Percentiles rank a stretch among this genome's conserved stretches.
Conservation (phyloP, 2,113 vertebrate species). For the Anhinga rufa region DNA sequence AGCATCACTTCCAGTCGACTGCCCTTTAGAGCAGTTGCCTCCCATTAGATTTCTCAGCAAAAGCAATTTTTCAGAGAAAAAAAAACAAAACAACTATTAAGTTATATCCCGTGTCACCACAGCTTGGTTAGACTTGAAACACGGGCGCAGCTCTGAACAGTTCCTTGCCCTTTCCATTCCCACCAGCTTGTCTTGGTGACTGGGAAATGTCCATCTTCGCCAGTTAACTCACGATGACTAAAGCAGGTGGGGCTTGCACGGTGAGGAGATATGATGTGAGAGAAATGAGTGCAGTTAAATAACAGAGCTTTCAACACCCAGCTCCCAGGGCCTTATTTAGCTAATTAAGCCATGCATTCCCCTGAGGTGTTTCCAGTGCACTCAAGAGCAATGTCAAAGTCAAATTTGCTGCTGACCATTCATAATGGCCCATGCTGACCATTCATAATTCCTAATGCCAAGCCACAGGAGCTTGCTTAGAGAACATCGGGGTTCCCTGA, state of each 20-base stretch:
- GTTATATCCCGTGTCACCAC: neutral
- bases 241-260: neutral
- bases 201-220: constrained; percentile 28
- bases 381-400: neutral
- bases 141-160: neutral
- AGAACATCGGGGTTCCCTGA: neutral
- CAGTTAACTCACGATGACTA: neutral
- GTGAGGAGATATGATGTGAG: constrained; percentile 11
- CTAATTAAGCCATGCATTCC: neutral
- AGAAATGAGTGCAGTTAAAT: constrained; percentile 2
- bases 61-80: neutral
- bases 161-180: neutral
- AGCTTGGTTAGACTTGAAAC: neutral
- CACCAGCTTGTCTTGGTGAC: neutral
- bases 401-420: constrained; percentile 6
- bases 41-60: neutral
- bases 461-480: neutral
- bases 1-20: neutral
- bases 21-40: neutral
- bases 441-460: neutral
- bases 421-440: neutral
- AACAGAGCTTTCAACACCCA: constrained; percentile 36
- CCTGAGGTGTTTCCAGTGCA: neutral
- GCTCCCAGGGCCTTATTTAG: constrained; percentile 27
- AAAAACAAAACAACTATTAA: neutral